These are phyloP conservation scores for Bergia sp. DNA, from an alignment of 92 coral and sea anemone species.

Conservation along the genomic window DNA sequence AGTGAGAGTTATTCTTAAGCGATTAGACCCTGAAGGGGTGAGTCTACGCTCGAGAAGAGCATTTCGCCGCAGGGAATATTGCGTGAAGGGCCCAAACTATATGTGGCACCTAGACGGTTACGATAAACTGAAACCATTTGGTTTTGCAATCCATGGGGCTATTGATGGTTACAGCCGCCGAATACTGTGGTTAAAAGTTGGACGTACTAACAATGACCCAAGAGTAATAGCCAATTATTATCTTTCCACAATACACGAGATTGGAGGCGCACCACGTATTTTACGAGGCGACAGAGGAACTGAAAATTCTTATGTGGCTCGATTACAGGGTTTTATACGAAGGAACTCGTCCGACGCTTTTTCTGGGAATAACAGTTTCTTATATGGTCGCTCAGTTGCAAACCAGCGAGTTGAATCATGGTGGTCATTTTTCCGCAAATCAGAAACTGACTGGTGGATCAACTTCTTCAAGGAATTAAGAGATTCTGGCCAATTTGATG, in stretches of 20 bases:
- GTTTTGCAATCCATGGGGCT: slow-evolving; percentile 18
- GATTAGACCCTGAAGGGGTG: slow-evolving; percentile 7
- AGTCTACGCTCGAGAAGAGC: slow-evolving; percentile 14
- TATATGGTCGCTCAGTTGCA: slow-evolving; percentile 18
- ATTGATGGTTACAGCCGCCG: slow-evolving; percentile 27
- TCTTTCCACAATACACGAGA: too few relatives aligned
- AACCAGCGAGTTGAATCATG: slow-evolving; percentile 24
- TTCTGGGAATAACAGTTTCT: slow-evolving; percentile 19
- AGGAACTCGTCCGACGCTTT: slow-evolving; percentile 23
- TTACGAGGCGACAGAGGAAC: slow-evolving; percentile 18
- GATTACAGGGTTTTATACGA: slow-evolving; percentile 8
- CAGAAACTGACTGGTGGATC: slow-evolving; percentile 32
- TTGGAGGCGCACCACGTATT: not conserved
- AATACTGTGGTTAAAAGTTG: slow-evolving; percentile 19
- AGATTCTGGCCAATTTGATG: slow-evolving; percentile 27
- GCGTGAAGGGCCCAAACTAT: too few relatives aligned
- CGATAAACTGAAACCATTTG: too few relatives aligned
- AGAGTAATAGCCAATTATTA: not conserved
- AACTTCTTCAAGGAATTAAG: slow-evolving; percentile 19
- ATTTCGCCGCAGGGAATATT: slow-evolving; percentile 10
- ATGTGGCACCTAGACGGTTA: too few relatives aligned
- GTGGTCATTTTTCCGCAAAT: slow-evolving; percentile 15
- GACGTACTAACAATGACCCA: not conserved
- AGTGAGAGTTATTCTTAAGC: not conserved
- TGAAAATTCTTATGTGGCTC: slow-evolving; percentile 14